A percentile compares a stretch with the other conserved stretches of the same genome.
phyloP scores from a whole-genome alignment of 2,113 vertebrate genomes.

The Megaceryle torquata region DNA sequence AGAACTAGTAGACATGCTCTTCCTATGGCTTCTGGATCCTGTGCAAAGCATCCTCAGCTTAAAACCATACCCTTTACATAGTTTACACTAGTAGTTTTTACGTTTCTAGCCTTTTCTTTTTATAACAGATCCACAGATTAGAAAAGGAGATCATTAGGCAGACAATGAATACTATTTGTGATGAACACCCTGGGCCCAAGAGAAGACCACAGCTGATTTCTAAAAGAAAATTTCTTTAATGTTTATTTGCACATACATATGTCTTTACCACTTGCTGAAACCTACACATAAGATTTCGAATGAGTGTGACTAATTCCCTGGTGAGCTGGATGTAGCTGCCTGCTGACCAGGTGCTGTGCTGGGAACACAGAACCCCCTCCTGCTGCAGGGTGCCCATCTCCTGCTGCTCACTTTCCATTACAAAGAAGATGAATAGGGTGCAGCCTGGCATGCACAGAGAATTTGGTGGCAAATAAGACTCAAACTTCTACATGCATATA shows the following conservation, averaged over 20 bases:
- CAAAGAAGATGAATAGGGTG: rapidly evolving
- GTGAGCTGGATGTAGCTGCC: rapidly evolving
- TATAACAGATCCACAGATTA: neutral
- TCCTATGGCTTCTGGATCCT: neutral
- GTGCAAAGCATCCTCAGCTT: neutral
- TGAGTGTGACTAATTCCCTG: rapidly evolving
- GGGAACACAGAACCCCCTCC: neutral
- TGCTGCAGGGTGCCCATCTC: rapidly evolving
- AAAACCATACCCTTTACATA: neutral
- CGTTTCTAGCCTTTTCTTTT: neutral
- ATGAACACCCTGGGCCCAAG: neutral
- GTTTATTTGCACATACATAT: neutral
- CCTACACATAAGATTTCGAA: rapidly evolving
- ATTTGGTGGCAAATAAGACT: neutral
- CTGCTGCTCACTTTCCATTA: rapidly evolving
- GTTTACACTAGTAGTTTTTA: neutral
- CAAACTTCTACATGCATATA: neutral
- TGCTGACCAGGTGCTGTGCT: neutral
- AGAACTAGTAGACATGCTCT: rapidly evolving
- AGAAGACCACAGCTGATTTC: neutral
- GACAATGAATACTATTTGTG: neutral
- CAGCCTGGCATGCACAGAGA: neutral
- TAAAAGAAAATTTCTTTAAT: neutral
- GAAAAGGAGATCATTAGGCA: neutral
- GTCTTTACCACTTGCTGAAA: neutral